phyloP scores from a whole-genome alignment of 2,797 vertebrate species.

The Sebastes umbrosus region DNA sequence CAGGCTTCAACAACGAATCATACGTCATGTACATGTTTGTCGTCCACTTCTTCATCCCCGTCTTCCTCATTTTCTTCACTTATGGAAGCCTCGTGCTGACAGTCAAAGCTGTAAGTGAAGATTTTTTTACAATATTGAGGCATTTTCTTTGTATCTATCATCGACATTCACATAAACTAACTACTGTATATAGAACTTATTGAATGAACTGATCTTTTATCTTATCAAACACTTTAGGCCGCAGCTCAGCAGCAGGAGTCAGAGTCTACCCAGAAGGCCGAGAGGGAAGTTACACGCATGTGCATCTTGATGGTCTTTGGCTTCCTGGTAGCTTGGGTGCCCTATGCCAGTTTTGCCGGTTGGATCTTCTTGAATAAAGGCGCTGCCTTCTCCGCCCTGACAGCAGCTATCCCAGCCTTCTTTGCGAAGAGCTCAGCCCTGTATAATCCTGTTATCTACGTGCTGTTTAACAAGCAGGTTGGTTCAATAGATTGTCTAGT shows the following conservation, averaged over 20 bases:
- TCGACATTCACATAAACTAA: not conserved
- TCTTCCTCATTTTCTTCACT: slow-evolving; percentile 80
- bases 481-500: not conserved
- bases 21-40: slow-evolving; percentile 81
- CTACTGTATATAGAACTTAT: not conserved
- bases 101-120: slow-evolving; percentile 63
- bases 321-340: slow-evolving; percentile 84
- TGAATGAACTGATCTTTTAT: not conserved
- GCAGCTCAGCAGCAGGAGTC: slow-evolving; percentile 87
- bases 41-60: slow-evolving; percentile 75
- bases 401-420: not conserved
- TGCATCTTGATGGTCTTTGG: slow-evolving; percentile 86
- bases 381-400: not conserved
- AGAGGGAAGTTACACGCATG: slow-evolving; percentile 87
- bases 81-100: slow-evolving; percentile 83
- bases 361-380: slow-evolving; percentile 1
- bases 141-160: not conserved
- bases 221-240: slow-evolving; percentile 66
- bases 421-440: slow-evolving; percentile 82
- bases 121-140: not conserved
- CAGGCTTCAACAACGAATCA: slow-evolving; percentile 82
- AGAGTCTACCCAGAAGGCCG: slow-evolving; percentile 86
- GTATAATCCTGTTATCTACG: slow-evolving; percentile 82
- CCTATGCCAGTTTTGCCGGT: slow-evolving; percentile 72
- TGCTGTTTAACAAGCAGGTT: slow-evolving; percentile 88